Conservation (phyloP, 2,888 invertebrate species). For the Caenorhabditis auriculariae region DNA sequence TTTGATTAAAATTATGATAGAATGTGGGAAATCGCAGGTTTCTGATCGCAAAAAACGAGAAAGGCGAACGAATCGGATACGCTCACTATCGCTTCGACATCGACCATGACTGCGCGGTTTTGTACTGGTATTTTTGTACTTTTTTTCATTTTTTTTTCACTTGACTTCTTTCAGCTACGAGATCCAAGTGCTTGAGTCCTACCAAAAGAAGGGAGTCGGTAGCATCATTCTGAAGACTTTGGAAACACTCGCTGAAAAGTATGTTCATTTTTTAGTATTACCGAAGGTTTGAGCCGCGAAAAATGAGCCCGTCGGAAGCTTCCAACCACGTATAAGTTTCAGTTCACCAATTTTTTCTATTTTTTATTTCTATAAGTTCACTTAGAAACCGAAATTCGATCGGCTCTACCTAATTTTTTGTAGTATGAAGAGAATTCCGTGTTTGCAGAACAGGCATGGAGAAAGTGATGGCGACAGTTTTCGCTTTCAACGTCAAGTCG, state of each 20-base stretch:
- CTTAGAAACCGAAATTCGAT: too few species aligned
- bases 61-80: slow-evolving; percentile 72
- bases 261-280: too few species aligned
- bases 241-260: slow-evolving; percentile 73
- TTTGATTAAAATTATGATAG: too few species aligned
- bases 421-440: neutral
- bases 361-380: slow-evolving; percentile 4
- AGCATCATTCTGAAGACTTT: slow-evolving; percentile 79
- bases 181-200: slow-evolving; percentile 76
- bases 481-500: slow-evolving; percentile 47
- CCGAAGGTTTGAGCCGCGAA: too few species aligned
- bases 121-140: slow-evolving; percentile 73
- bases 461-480: slow-evolving; percentile 58
- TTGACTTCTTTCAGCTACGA: slow-evolving; percentile 74
- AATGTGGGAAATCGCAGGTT: neutral
- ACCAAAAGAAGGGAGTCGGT: slow-evolving; percentile 80
- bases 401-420: too few species aligned
- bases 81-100: slow-evolving; percentile 82
- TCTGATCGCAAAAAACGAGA: slow-evolving; percentile 29
- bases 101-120: slow-evolving; percentile 75
- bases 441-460: slow-evolving; percentile 44
- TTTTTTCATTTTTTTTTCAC: neutral
- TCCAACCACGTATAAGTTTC: neutral
- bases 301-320: too few species aligned
- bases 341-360: neutral